A percentile compares a stretch with the other conserved stretches of the same genome.
Conservation (phyloP, 2,113 vertebrate species). For the Erythrolamprus reginae region DNA sequence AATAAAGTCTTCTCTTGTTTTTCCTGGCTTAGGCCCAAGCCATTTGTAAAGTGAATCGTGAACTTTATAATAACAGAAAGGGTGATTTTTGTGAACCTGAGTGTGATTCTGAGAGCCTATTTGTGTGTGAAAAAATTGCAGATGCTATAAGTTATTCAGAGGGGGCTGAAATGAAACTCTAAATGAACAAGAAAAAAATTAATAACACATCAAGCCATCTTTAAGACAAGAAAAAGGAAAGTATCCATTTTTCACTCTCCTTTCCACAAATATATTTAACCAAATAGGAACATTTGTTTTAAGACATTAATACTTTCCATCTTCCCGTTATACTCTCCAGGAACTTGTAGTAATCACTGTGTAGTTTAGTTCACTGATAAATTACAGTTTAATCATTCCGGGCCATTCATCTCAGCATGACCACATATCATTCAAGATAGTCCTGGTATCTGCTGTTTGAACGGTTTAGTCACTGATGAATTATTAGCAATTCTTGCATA, state of each 20-base stretch:
- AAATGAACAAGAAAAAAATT: background rate
- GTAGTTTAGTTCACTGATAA: conserved; percentile 23
- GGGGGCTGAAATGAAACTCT: background rate
- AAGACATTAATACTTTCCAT: conserved; percentile 11
- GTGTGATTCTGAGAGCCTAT: background rate
- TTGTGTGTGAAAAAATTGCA: background rate
- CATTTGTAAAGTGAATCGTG: background rate
- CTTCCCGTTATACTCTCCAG: conserved; percentile 3
- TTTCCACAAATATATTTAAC: conserved; percentile 18
- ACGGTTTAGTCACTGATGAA: conserved; percentile 52
- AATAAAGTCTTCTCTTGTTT: background rate
- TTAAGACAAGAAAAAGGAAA: background rate
- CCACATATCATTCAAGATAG: conserved; percentile 30
- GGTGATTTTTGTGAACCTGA: background rate
- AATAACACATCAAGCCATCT: background rate
- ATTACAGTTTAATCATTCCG: conserved; percentile 40
- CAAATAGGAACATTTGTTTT: conserved; percentile 27
- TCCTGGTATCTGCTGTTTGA: conserved; percentile 37
- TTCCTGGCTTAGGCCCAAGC: background rate
- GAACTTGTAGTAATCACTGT: conserved; percentile 24
- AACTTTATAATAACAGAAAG: background rate
- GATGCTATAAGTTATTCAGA: background rate
- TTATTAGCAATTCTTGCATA: conserved; percentile 36
- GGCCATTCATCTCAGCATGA: conserved; percentile 39
- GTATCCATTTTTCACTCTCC: background rate